phyloP scores from a whole-genome alignment of 2,113 vertebrate genomes.

The Anthoscopus minutus region DNA sequence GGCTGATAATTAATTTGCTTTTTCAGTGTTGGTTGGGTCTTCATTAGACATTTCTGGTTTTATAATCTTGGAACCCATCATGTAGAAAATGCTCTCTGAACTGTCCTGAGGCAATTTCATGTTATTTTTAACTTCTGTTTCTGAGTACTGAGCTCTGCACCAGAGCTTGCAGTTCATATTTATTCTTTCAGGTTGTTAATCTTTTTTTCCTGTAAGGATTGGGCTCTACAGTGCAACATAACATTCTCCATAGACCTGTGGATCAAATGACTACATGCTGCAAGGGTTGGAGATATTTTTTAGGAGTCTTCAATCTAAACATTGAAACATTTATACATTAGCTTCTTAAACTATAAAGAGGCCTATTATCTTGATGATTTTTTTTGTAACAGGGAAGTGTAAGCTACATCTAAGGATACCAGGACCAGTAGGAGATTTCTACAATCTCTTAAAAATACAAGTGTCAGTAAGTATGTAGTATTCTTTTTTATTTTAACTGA shows the following conservation, averaged over 20 bases:
- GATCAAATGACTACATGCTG: not conserved
- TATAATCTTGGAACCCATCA: not conserved
- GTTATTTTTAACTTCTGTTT: not conserved
- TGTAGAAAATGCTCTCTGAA: not conserved
- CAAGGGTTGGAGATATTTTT: not conserved
- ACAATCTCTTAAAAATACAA: conserved; percentile 42
- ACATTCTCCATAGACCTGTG: not conserved
- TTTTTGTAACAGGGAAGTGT: conserved; percentile 16
- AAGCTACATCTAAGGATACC: conserved; percentile 32
- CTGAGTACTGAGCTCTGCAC: not conserved
- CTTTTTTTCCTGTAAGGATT: not conserved
- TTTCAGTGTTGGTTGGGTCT: not conserved
- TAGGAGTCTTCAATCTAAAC: not conserved
- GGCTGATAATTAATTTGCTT: not conserved
- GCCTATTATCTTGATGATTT: not conserved
- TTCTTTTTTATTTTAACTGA: not conserved
- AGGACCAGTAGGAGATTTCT: conserved; percentile 53
- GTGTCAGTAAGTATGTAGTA: conserved; percentile 33
- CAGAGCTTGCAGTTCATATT: not conserved
- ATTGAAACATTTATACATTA: not conserved
- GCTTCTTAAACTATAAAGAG: not conserved
- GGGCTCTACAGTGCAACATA: not conserved
- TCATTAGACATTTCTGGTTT: not conserved
- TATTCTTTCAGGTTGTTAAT: not conserved
- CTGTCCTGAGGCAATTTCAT: not conserved